Percentiles rank a stretch among this genome's conserved stretches.
phyloP scores from a whole-genome alignment of 2,888 invertebrate species.

The Cheilosia pagana region DNA sequence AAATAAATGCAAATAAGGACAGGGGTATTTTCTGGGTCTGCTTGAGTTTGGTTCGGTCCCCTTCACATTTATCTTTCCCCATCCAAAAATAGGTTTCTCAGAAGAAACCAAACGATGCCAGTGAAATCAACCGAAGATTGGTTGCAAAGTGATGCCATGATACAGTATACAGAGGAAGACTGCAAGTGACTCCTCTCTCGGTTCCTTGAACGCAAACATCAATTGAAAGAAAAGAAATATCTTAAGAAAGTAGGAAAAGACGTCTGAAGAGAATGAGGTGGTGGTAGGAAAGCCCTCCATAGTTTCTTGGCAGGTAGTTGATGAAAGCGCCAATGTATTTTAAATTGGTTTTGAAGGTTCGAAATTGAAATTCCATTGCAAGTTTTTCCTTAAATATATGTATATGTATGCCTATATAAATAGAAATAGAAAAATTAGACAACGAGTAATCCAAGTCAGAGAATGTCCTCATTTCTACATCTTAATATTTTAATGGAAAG shows the following conservation, averaged over 20 bases:
- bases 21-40: constrained; percentile 27
- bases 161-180: constrained; percentile 10
- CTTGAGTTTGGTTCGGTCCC: neutral
- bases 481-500: constrained; percentile 67
- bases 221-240: constrained; percentile 14
- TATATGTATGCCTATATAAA: constrained; percentile 22
- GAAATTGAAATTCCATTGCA: constrained; percentile 15
- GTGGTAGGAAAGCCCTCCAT: constrained; percentile 1
- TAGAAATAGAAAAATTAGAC: constrained; percentile 39
- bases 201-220: constrained; percentile 50
- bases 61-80: neutral
- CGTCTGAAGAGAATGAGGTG: constrained; percentile 10
- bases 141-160: constrained; percentile 40
- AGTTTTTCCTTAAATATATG: constrained; percentile 3
- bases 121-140: constrained; percentile 49
- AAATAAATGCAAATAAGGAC: constrained; percentile 64
- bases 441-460: constrained; percentile 32
- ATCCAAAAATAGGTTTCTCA: neutral
- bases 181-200: constrained; percentile 48
- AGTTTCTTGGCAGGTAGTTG: constrained; percentile 20
- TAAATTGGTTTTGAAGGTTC: constrained; percentile 50
- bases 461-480: constrained; percentile 51
- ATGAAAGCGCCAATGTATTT: constrained; percentile 44
- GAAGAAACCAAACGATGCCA: constrained; percentile 27
- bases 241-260: constrained; percentile 4